Percentiles rank a stretch among this genome's conserved stretches.
phyloP scores from a whole-genome alignment of 2,797 vertebrate genomes.

The Hipposideros larvatus region DNA sequence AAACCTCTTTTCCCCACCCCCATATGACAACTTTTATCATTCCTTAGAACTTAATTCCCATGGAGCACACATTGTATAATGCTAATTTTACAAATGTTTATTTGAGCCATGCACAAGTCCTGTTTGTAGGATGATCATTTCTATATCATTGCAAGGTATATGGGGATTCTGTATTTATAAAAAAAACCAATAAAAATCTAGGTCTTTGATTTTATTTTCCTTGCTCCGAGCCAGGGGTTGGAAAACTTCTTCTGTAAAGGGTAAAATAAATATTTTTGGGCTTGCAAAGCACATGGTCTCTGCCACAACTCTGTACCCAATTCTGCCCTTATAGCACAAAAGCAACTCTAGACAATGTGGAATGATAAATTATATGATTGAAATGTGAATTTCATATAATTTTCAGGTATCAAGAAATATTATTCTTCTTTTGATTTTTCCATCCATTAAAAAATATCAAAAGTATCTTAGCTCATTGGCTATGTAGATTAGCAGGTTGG shows the following conservation, averaged over 20 bases:
- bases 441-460: not conserved
- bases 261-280: not conserved
- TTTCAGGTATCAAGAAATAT: not conserved
- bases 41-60: constrained; percentile 12
- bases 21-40: not conserved
- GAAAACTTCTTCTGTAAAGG: not conserved
- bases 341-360: not conserved
- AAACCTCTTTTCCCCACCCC: not conserved
- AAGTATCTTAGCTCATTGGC: not conserved
- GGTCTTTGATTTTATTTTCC: constrained; percentile 2
- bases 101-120: not conserved
- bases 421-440: not conserved
- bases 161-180: not conserved
- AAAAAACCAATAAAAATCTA: not conserved
- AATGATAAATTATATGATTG: not conserved
- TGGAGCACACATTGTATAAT: not conserved
- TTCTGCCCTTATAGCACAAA: not conserved
- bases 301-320: not conserved
- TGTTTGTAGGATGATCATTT: not conserved
- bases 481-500: not conserved
- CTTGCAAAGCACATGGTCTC: not conserved
- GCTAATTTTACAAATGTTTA: not conserved
- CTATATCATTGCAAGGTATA: not conserved
- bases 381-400: not conserved
- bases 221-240: not conserved